Percentiles rank a stretch among this genome's conserved stretches.
Conservation (phyloP, 2,888 invertebrate species). For the Acanthosepion pharaonis region DNA sequence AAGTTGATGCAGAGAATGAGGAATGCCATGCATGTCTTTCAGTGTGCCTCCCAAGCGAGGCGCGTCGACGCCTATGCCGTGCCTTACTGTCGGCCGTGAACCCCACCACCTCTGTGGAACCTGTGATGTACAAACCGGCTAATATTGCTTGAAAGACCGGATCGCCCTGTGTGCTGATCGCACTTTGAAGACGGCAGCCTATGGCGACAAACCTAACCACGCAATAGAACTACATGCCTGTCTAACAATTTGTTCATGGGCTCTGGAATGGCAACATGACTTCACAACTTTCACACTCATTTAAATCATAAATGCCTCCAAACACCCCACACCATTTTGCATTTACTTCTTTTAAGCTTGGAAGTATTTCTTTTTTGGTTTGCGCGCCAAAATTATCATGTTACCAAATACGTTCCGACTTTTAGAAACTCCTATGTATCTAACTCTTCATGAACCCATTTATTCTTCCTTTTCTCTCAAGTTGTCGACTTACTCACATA, state of each 20-base stretch:
- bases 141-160: constrained; percentile 23
- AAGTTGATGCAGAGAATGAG: not conserved
- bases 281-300: constrained; percentile 33
- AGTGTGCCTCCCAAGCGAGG: constrained; percentile 33
- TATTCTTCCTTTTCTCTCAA: too few relatives aligned
- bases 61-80: constrained; percentile 33
- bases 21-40: constrained; percentile 9
- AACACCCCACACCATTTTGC: not conserved
- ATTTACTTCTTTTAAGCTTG: not conserved
- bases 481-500: too few relatives aligned
- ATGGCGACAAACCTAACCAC: not conserved
- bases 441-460: not conserved
- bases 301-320: constrained; percentile 33
- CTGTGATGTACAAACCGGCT: constrained; percentile 18
- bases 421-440: not conserved
- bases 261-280: not conserved
- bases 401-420: constrained; percentile 15
- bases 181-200: constrained; percentile 9
- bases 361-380: not conserved
- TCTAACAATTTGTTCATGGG: not conserved
- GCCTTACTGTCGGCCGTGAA: not conserved
- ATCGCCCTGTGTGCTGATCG: not conserved
- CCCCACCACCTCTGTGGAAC: not conserved
- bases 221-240: not conserved
- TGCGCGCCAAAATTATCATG: constrained; percentile 3